Percentiles rank a stretch among this genome's conserved stretches.
Conservation (phyloP, 2,888 invertebrate species). For the Entomobrya multifasciata region DNA sequence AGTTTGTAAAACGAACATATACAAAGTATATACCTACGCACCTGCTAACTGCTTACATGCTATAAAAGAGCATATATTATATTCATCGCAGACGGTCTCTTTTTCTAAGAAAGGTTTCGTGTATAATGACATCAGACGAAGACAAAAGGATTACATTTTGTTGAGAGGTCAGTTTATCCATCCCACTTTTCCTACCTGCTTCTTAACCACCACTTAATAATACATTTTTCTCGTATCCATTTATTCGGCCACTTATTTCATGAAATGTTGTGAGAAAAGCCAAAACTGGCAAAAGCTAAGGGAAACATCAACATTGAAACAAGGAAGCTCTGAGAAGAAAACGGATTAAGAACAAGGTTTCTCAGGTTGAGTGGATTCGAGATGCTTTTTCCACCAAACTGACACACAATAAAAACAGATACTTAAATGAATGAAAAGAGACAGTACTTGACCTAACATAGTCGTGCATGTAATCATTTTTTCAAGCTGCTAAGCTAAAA, state of each 20-base stretch:
- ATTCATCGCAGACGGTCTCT: background rate
- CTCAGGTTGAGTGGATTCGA: background rate
- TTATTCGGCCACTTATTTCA: background rate
- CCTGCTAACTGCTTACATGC: background rate
- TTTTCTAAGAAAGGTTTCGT: background rate
- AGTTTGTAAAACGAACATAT: too few relatives aligned
- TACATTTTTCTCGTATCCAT: constrained; percentile 1
- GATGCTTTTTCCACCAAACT: background rate
- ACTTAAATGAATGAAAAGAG: constrained; percentile 38
- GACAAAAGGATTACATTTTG: constrained; percentile 30
- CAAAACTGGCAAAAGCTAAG: background rate
- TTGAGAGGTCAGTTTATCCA: constrained; percentile 58
- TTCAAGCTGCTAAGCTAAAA: too few relatives aligned
- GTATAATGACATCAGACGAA: constrained; percentile 17
- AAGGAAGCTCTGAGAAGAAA: background rate
- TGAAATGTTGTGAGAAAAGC: background rate
- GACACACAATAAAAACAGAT: background rate
- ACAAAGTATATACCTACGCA: background rate
- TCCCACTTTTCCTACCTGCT: background rate
- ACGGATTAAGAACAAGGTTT: background rate
- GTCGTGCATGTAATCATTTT: background rate
- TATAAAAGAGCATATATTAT: constrained; percentile 1
- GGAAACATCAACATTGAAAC: background rate
- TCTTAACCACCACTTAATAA: background rate
- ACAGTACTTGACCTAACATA: constrained; percentile 63